Conservation (phyloP, 53 echinoderm and acorn worm genomes). For the Stichopus horrens region DNA sequence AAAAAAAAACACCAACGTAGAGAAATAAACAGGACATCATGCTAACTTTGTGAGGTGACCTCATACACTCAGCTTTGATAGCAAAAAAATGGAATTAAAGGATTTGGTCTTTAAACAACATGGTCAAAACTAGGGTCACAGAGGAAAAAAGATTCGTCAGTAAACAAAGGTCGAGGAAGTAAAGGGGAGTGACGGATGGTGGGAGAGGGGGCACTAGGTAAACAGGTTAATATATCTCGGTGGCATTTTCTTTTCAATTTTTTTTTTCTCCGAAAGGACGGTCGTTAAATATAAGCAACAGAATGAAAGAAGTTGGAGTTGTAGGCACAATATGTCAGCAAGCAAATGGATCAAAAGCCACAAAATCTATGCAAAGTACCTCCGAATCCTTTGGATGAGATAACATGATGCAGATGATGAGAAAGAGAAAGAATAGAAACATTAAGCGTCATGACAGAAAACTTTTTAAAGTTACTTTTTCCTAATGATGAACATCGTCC, state of each 20-base stretch:
- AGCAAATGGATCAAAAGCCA: slow-evolving; percentile 32
- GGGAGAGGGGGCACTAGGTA: neutral
- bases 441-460: neutral
- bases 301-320: slow-evolving; percentile 19
- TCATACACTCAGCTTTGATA: slow-evolving; percentile 31
- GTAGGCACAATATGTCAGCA: slow-evolving; percentile 39
- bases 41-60: slow-evolving; percentile 47
- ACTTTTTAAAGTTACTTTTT: too few relatives aligned
- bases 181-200: neutral
- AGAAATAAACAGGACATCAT: slow-evolving; percentile 17
- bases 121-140: slow-evolving; percentile 38
- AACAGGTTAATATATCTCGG: neutral
- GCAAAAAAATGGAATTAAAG: slow-evolving; percentile 22
- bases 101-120: neutral
- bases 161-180: neutral
- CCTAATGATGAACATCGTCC: too few relatives aligned
- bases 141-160: slow-evolving; percentile 28
- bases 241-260: neutral
- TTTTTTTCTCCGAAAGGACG: neutral
- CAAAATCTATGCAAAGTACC: slow-evolving; percentile 36
- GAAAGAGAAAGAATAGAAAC: slow-evolving; percentile 17
- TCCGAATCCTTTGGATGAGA: slow-evolving; percentile 26
- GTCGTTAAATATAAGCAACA: slow-evolving; percentile 32
- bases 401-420: slow-evolving; percentile 35
- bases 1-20: neutral